Conservation (phyloP, 2,113 vertebrate species). For the Zosterops borbonicus region DNA sequence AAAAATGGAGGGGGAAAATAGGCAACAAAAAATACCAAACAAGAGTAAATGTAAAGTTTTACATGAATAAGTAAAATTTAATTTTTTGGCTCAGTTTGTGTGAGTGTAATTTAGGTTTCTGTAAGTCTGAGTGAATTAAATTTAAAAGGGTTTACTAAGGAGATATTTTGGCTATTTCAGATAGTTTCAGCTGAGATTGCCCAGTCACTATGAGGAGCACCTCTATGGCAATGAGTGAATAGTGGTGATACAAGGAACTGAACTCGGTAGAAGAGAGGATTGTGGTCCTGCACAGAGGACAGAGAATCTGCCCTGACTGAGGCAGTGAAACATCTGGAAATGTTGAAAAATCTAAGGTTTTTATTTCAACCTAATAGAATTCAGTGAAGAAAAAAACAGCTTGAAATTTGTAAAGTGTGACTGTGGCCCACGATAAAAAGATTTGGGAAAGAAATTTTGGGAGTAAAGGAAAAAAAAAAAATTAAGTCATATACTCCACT, state of each 20-base stretch:
- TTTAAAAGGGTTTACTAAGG: not conserved
- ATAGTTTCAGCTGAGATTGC: not conserved
- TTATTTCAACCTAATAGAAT: not conserved
- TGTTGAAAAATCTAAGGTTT: not conserved
- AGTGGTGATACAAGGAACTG: not conserved
- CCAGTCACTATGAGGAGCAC: not conserved
- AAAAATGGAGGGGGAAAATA: accelerated
- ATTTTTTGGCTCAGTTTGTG: not conserved
- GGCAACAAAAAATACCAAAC: not conserved
- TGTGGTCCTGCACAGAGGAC: not conserved
- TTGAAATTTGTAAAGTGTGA: not conserved
- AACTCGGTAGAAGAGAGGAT: not conserved
- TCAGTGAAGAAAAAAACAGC: not conserved
- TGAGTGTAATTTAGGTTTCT: not conserved
- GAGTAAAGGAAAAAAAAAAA: too few relatives aligned
- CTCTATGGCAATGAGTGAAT: not conserved
- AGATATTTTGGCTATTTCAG: not conserved
- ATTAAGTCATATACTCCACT: not conserved
- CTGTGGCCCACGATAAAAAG: not conserved
- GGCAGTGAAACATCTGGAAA: not conserved
- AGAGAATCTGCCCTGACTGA: not conserved
- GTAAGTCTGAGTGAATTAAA: not conserved
- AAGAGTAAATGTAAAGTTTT: not conserved
- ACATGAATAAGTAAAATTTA: not conserved
- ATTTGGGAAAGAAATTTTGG: not conserved